A percentile compares a stretch with the other conserved stretches of the same genome.
These are phyloP conservation scores for Nothura maculosa DNA, from an alignment of 2,797 vertebrate genomes.

Conservation along the genomic window DNA sequence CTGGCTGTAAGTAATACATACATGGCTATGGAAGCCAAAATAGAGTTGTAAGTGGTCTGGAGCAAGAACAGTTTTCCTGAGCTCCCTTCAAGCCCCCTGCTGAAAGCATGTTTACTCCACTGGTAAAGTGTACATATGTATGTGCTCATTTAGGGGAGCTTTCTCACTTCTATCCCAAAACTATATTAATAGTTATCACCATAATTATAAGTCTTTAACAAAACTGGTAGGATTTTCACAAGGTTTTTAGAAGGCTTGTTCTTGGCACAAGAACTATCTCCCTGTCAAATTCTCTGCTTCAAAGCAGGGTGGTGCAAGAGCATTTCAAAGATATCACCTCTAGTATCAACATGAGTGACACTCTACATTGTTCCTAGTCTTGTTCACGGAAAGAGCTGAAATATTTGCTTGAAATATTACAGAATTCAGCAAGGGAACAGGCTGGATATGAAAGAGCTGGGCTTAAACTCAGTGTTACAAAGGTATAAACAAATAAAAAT, in stretches of 20 bases:
- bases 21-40: background rate
- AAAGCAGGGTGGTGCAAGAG: background rate
- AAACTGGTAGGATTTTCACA: background rate
- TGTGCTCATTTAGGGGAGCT: background rate
- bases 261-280: background rate
- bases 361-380: background rate
- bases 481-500: background rate
- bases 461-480: background rate
- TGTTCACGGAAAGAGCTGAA: background rate
- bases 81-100: background rate
- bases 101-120: background rate
- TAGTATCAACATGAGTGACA: background rate
- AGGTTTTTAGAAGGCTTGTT: background rate
- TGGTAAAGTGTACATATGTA: background rate
- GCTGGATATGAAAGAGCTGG: background rate
- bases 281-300: background rate
- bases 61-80: background rate
- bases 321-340: background rate
- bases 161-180: background rate
- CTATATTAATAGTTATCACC: background rate
- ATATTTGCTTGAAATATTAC: constrained; percentile 1
- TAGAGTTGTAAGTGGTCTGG: background rate
- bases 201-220: background rate
- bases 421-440: background rate
- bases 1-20: too few relatives aligned